Conservation (phyloP, 2,797 vertebrate species). For the Eptatretus atami region DNA sequence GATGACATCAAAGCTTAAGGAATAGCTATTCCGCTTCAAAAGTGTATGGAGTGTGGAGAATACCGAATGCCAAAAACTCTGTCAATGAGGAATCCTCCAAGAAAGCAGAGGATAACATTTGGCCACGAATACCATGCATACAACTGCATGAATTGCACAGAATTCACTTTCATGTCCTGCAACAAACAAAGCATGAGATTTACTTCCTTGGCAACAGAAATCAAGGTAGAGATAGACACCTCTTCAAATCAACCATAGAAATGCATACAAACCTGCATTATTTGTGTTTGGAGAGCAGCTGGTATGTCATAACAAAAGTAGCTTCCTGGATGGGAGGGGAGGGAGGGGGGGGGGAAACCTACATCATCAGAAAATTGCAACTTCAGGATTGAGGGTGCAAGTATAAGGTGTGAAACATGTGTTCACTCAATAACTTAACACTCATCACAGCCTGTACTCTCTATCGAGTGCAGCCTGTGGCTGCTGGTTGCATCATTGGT, state of each 20-base stretch:
- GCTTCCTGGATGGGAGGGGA: constrained; percentile 28
- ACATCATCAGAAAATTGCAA: no score
- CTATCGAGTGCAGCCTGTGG: no score
- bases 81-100: constrained; percentile 73
- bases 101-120: constrained; percentile 77
- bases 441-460: no score
- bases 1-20: no score
- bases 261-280: constrained; percentile 22
- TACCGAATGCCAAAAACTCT: constrained; percentile 67
- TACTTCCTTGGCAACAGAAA: constrained; percentile 3
- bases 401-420: no score
- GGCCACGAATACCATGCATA: constrained; percentile 98
- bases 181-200: accelerated
- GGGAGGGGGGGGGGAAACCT: constrained; percentile 7
- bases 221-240: neutral
- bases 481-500: no score
- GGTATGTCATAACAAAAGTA: constrained; percentile 94
- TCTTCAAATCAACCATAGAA: no score
- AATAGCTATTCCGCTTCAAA: no score
- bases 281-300: constrained; percentile 44
- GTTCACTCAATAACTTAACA: no score
- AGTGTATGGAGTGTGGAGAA: no score
- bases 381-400: no score
- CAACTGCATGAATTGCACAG: constrained; percentile 50
- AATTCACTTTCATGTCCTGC: constrained; percentile 61